Percentiles rank a stretch among this genome's conserved stretches.
phyloP scores from a whole-genome alignment of 1,140 invertebrate genomes.

The Halesus radiatus region DNA sequence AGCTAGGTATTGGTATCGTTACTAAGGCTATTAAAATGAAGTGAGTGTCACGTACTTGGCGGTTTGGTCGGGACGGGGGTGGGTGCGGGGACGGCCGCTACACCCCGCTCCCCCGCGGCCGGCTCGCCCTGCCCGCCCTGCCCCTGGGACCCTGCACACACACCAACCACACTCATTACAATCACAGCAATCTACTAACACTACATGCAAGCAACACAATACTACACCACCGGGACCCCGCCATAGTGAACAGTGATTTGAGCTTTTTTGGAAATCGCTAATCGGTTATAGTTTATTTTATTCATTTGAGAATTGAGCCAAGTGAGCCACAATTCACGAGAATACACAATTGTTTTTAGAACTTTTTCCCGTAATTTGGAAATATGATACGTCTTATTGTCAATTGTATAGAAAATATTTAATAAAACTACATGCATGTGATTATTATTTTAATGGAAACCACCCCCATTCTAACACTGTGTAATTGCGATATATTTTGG shows the following conservation, averaged over 20 bases:
- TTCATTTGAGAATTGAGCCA: too few species aligned
- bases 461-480: too few species aligned
- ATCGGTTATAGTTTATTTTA: too few species aligned
- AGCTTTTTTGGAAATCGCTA: too few species aligned
- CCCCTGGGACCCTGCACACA: conserved; percentile 66
- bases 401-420: too few species aligned
- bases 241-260: not conserved
- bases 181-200: not conserved
- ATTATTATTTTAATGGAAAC: too few species aligned
- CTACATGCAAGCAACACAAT: not conserved
- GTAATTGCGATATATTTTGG: too few species aligned
- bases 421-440: too few species aligned
- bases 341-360: too few species aligned
- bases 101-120: conserved; percentile 48
- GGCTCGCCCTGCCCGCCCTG: conserved; percentile 61
- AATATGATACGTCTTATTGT: too few species aligned
- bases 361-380: too few species aligned
- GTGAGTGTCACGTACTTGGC: conserved; percentile 72
- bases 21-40: conserved; percentile 47
- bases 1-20: not conserved
- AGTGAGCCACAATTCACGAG: too few species aligned
- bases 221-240: not conserved
- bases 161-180: conserved; percentile 28
- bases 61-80: conserved; percentile 72
- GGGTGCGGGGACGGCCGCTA: conserved; percentile 60